Conservation (phyloP, 1,140 invertebrate genomes). For the Papilio aristodemus region DNA sequence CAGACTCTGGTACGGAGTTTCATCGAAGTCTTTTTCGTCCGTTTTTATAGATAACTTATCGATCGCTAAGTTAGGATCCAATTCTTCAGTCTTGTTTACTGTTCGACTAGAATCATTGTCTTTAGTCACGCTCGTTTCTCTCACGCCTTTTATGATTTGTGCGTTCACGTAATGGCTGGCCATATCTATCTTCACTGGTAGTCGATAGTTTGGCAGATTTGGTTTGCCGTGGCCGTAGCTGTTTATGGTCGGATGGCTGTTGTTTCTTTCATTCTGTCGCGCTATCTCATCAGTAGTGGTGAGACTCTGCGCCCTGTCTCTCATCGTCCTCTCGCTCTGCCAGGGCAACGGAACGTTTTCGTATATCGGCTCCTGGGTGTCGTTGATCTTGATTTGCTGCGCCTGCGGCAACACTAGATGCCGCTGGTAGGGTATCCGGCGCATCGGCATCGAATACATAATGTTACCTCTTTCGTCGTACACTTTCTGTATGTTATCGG, state of each 20-base stretch:
- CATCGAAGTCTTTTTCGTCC: constrained; percentile 62
- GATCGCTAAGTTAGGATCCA: constrained; percentile 47
- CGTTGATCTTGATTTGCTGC: constrained; percentile 63
- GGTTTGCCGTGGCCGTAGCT: constrained; percentile 52
- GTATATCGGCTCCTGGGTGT: constrained; percentile 87
- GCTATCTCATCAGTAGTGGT: constrained; percentile 85
- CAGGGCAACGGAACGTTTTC: constrained; percentile 87
- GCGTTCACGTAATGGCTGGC: constrained; percentile 76
- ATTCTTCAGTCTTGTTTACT: constrained; percentile 47
- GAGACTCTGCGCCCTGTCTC: constrained; percentile 84
- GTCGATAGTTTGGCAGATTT: constrained; percentile 45
- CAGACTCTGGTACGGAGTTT: constrained; percentile 72
- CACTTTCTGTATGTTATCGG: constrained; percentile 82
- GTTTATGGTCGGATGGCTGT: constrained; percentile 65
- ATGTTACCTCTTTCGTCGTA: constrained; percentile 83
- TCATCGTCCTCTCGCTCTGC: constrained; percentile 78
- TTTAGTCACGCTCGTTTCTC: constrained; percentile 64
- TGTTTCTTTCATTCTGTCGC: constrained; percentile 66
- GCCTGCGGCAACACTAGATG: constrained; percentile 78
- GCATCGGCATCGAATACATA: constrained; percentile 82
- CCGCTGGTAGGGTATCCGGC: constrained; percentile 76
- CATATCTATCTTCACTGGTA: constrained; percentile 46
- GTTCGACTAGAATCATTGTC: constrained; percentile 54
- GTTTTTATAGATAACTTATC: constrained; percentile 57
- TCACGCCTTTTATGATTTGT: constrained; percentile 68